These are phyloP conservation scores for Meloidogyne floridensis DNA, from an alignment of 1,140 invertebrate genomes.

Conservation along the genomic window DNA sequence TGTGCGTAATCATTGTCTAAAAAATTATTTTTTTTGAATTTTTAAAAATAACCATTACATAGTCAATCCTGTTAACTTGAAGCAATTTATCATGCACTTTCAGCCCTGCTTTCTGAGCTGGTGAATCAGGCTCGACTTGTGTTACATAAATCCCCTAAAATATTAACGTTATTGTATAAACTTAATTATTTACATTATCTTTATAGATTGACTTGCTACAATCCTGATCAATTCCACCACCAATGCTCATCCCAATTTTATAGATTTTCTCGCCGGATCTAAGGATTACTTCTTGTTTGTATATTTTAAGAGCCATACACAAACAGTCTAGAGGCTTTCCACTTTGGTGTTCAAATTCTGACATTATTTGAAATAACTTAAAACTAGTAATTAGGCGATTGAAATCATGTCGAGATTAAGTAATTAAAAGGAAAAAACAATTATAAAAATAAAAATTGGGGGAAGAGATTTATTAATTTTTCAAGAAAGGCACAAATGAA, in stretches of 20 bases:
- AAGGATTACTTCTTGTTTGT: constrained; percentile 4
- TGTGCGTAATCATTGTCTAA: constrained; percentile 20
- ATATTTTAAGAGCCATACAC: constrained; percentile 23
- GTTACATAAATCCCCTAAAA: constrained; percentile 14
- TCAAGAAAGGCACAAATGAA: too few relatives aligned
- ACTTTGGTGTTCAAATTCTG: constrained; percentile 22
- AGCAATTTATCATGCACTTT: constrained; percentile 25
- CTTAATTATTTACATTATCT: background rate
- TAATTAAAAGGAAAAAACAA: too few relatives aligned
- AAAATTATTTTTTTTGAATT: background rate
- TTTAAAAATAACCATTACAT: constrained; percentile 8
- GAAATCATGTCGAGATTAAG: background rate
- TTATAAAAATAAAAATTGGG: too few relatives aligned
- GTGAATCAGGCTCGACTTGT: constrained; percentile 1
- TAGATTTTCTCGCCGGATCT: background rate
- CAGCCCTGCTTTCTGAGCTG: constrained; percentile 16
- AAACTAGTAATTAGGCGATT: too few relatives aligned
- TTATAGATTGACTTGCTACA: constrained; percentile 14
- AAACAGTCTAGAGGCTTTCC: constrained; percentile 19
- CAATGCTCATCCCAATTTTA: constrained; percentile 27
- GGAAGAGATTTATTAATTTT: too few relatives aligned
- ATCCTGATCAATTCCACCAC: constrained; percentile 28
- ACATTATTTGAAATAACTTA: background rate
- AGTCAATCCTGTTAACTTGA: constrained; percentile 25
- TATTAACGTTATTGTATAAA: background rate